Conservation (phyloP, 2,888 invertebrate genomes). For the Metacarcinus magister region DNA sequence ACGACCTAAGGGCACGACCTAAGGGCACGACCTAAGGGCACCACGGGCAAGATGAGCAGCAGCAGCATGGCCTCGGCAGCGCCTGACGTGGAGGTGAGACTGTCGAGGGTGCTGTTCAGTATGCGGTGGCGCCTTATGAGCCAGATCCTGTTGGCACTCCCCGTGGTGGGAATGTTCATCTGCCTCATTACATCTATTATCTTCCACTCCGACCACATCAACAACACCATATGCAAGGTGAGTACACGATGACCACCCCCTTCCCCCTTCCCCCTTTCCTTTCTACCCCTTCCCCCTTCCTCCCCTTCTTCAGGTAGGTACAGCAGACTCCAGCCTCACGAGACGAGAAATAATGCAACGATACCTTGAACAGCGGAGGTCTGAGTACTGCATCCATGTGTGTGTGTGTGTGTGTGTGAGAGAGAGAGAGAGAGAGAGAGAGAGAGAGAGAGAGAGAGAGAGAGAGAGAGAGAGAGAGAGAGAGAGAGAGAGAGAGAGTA, state of each 20-base stretch:
- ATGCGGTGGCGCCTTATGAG: constrained; percentile 89
- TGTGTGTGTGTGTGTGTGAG: constrained; percentile 20
- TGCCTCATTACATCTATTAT: constrained; percentile 95
- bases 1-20: background rate
- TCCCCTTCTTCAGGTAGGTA: background rate
- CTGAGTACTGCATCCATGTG: background rate
- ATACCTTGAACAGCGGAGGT: too few species aligned
- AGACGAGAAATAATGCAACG: too few species aligned
- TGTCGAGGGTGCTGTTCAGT: constrained; percentile 78
- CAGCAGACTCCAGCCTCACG: too few species aligned
- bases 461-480: background rate
- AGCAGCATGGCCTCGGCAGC: constrained; percentile 51
- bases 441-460: background rate
- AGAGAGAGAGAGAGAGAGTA: too few species aligned
- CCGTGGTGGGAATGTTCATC: constrained; percentile 92
- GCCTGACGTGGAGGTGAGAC: constrained; percentile 35
- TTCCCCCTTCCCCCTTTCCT: background rate
- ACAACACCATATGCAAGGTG: constrained; percentile 97
- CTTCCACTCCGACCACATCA: constrained; percentile 96
- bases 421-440: background rate
- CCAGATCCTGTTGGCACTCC: constrained; percentile 92
- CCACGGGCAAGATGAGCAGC: constrained; percentile 29
- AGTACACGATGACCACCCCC: constrained; percentile 84
- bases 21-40: constrained; percentile 13
- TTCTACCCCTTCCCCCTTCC: background rate